phyloP scores from a whole-genome alignment of 2,113 vertebrate genomes.

The Equus quagga region DNA sequence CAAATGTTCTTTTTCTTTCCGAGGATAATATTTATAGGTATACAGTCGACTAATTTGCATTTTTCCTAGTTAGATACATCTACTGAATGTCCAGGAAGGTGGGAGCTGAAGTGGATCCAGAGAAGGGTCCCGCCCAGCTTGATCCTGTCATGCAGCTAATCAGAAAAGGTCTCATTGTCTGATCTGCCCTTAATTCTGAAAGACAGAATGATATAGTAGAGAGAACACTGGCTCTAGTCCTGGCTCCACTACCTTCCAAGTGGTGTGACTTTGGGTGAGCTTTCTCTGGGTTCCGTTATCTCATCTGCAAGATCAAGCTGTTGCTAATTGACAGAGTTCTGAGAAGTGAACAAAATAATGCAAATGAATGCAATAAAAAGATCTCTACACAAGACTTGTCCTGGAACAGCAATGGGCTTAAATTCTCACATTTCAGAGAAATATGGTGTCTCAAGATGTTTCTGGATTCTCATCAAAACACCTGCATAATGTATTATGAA shows the following conservation, averaged over 20 bases:
- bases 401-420: slow-evolving; percentile 64
- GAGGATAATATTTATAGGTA: slow-evolving; percentile 56
- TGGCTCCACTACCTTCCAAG: neutral
- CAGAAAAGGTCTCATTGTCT: neutral
- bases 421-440: slow-evolving; percentile 74
- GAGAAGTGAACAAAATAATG: slow-evolving; percentile 64
- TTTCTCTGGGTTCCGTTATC: slow-evolving; percentile 47
- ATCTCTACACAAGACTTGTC: slow-evolving; percentile 49
- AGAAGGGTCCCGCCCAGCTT: neutral
- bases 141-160: neutral
- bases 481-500: slow-evolving; percentile 73
- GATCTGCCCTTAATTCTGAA: neutral
- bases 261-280: neutral
- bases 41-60: slow-evolving; percentile 40
- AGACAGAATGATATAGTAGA: neutral
- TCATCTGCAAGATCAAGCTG: slow-evolving; percentile 59
- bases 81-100: neutral
- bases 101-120: neutral
- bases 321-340: slow-evolving; percentile 70
- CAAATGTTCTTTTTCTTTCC: slow-evolving; percentile 68
- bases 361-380: slow-evolving; percentile 74
- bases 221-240: neutral
- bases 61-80: slow-evolving; percentile 24
- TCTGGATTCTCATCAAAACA: slow-evolving; percentile 76
- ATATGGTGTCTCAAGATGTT: slow-evolving; percentile 60